Conservation (phyloP, 2,888 invertebrate species). For the Melitaea athalia region DNA sequence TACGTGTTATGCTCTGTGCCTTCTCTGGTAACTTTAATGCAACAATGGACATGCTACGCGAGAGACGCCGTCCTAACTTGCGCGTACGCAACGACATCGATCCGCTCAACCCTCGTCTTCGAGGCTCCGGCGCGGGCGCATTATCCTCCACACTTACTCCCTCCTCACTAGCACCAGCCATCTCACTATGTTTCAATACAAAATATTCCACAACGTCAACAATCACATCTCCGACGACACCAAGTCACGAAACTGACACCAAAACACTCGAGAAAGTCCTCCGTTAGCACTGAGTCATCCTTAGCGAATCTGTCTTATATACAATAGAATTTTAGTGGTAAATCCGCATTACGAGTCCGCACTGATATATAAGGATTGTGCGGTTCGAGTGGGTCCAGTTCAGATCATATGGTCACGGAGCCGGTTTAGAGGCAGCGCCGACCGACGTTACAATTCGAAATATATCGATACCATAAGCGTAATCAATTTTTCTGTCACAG, state of each 20-base stretch:
- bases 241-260: slow-evolving; percentile 60
- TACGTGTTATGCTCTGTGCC: slow-evolving; percentile 83
- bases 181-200: slow-evolving; percentile 62
- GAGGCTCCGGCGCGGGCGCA: slow-evolving; percentile 51
- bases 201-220: slow-evolving; percentile 56
- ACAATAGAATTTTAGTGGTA: slow-evolving; percentile 63
- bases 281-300: slow-evolving; percentile 63
- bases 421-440: slow-evolving; percentile 56
- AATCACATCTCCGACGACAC: slow-evolving; percentile 70
- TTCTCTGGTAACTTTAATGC: slow-evolving; percentile 81
- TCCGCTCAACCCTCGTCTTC: slow-evolving; percentile 71
- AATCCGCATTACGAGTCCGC: slow-evolving; percentile 67
- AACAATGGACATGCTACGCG: slow-evolving; percentile 81
- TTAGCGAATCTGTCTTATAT: slow-evolving; percentile 49
- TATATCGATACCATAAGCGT: slow-evolving; percentile 20
- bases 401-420: slow-evolving; percentile 70
- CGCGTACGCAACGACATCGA: slow-evolving; percentile 77
- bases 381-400: slow-evolving; percentile 48
- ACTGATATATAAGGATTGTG: slow-evolving; percentile 58
- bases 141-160: slow-evolving; percentile 60
- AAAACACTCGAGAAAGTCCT: slow-evolving; percentile 57
- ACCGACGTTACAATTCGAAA: slow-evolving; percentile 39
- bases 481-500: slow-evolving; percentile 17
- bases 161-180: slow-evolving; percentile 75
- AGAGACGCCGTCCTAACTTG: slow-evolving; percentile 78